Evolutionary conservation across 2,888 invertebrate species (phyloP), one percentile per base, ranked within the genome.

Genomic region (Desoria tigrina): DNA sequence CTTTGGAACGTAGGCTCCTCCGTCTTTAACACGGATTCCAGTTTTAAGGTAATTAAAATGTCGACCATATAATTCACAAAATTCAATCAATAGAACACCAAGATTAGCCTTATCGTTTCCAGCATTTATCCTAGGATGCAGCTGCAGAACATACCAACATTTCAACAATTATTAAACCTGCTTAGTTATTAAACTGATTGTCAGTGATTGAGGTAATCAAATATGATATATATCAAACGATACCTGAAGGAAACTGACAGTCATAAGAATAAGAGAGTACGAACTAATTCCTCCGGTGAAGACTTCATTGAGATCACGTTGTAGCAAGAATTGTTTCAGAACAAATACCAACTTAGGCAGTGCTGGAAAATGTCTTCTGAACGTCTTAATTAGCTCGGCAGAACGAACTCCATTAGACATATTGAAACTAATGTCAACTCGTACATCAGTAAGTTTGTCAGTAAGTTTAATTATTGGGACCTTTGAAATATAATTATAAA

Each of bases 241-340:
- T 78, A 87, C 87, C 84, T 89, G 88, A 74, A 99, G 86, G 83
- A 98, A 99, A 84, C 94, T 95, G 82, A 98, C 94, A 80, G 94
- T 93, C 91, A 99, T 94, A 76, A 99, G 88, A 81, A 98, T 97
- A 77, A 99, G 87, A 79, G 96, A 94, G 84, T 99, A 99, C 69
- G 97, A 98, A 77, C 96, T 95, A 81, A 99, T 96, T 81, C 99
- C 99, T 73, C 99, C 97, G 73, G 96, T 97, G 84, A 97, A 99
- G 78, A 99, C 98, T 86, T 99, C 98, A 83, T 99, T 99, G 79
- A 99, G 87, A 84, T 97, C 95, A 79, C 98, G 87, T 84, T 98
- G 94, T 75, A 96, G 86, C 74, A 99, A 87, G 84, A 98, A 99
- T 85, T 99, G 98, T 84, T 99, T 99, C 77, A 99, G 85, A 69